Evolutionary conservation across 2,797 vertebrate genomes (phyloP).

Genomic region (Ctenosaura bakeri): DNA sequence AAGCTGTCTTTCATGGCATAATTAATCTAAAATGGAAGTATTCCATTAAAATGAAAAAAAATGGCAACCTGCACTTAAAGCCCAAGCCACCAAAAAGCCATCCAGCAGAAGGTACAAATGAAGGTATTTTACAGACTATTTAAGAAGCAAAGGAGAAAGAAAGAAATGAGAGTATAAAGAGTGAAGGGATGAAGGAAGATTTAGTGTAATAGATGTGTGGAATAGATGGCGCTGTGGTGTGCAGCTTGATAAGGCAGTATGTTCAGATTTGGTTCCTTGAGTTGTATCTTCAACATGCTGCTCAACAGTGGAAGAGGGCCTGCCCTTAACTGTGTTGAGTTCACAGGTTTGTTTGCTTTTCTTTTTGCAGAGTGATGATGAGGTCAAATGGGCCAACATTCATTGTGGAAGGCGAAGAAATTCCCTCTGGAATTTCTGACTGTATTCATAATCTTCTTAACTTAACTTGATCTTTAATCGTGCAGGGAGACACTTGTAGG

Average conservation of each 20-base stretch:
- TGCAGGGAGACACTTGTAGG: too few relatives aligned
- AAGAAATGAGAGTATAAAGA: background rate
- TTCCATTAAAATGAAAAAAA: background rate
- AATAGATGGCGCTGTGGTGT: background rate
- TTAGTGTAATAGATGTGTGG: too few relatives aligned
- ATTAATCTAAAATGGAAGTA: constrained; percentile 3
- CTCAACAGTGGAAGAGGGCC: too few relatives aligned
- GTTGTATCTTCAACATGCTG: background rate
- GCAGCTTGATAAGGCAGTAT: background rate
- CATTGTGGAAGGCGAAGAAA: background rate
- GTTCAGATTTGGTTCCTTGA: background rate
- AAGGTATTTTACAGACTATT: background rate
- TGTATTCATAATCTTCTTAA: too few relatives aligned
- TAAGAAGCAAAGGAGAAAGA: background rate
- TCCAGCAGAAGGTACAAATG: background rate
- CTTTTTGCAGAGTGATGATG: background rate
- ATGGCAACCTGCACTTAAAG: background rate
- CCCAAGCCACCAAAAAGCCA: background rate
- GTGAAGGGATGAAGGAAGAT: background rate
- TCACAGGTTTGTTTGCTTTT: background rate
- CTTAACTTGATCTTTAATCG: too few relatives aligned
- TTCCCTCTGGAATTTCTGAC: background rate
- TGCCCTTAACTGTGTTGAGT: background rate
- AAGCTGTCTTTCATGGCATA: background rate
- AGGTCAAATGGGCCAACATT: background rate